Base-by-base conservation (phyloP, 2,113 vertebrate genomes). In the Hassar affinis region DNA sequence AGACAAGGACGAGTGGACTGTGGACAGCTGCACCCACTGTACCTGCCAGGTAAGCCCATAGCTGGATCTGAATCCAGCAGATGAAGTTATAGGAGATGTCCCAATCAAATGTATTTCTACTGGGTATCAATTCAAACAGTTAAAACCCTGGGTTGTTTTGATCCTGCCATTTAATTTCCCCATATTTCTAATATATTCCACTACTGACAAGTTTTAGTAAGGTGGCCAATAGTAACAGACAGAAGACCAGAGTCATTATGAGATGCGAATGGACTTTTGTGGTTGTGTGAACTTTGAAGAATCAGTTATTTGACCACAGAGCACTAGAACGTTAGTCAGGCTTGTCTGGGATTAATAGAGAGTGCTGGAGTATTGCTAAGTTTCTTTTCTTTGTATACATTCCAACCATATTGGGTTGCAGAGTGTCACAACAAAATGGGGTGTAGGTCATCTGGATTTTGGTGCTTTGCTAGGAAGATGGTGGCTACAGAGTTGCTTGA, bases 1-100 rank as follows among this genome's bases (percentile, higher is more conserved):
- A 64, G 95, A 99, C 79, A 94, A 93, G 4, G 96, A 95, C 0
- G 96, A 98, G 68, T 99, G 98, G 98, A 98, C 96, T 0, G 95
- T 99, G 74, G 97, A 99, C 33, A 95, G 93, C 91, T 99, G 98
- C 89, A 99, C 98, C 0, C 95, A 97, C 90, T 99, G 98, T 89
- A 98, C 95, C 86, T 99, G 98, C 88, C 96, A 99, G 97, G 98
- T 99, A 91, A 91, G 90, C 15, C 42, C 49, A 25, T 25, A 72
- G 3, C 42, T 72, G 2, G 12, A 69, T 62, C 5, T 62, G 59
- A 62, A 62, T n/a, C n/a, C n/a, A n/a, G n/a, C n/a, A n/a, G n/a
- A n/a, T 66, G 33, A 9, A 25, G 1, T 45, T 15, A n/a, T 47
- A 71, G 5, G 20, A 25, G 47, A 52, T 33, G 14, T 1, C 27